Base-by-base conservation (phyloP, 2,113 vertebrate species). In the Naja naja region DNA sequence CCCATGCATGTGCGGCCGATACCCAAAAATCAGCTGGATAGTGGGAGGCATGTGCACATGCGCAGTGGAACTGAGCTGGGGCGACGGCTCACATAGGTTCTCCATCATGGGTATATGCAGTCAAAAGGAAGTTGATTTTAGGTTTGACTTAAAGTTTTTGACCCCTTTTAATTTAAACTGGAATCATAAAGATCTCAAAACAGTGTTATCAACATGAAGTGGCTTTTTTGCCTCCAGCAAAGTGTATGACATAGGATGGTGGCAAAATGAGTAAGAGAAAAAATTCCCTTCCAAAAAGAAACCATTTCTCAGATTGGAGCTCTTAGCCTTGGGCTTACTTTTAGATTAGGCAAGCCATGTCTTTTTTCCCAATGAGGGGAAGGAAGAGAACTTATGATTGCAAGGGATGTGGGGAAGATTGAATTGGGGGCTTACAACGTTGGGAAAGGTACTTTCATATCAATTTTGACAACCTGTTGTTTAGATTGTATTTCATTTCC, bases 151-250 rank as follows among this genome's bases (percentile, higher is more conserved):
- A 34, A 54, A 45, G 56, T 34, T 74, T 88, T 60, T 85, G 30
- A 49, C 30, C 25, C 8, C n/a, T 52, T 85, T 47, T 27, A n/a
- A 25, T 49, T 87, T 74, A 58, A 92, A 85, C 27, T 89, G 88
- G 39, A 52, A 52, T n/a, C 11, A 14, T 55, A 43, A 85, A 92
- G 52, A 30, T 39, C 18, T 92, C 34, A 47, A n/a, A 56, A 74
- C 7, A 43, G 30, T 89, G 54, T 85, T 93, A 74, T 54, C 85
- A 93, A 93, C 89, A 74, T 55, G 27, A 45, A 89, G 58, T 49
- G 27, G 88, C 30, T n/a, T 69, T 69, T 69, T n/a, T n/a, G 64
- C 88, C 88, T 90, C 22, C 43, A 90, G 92, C 54, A 52, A 93
- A 56, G 88, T 53, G 89, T 64, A 30, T 89, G 54, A 30, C 20